Conservation (phyloP, 2,888 invertebrate species). For the Hedya salicella region DNA sequence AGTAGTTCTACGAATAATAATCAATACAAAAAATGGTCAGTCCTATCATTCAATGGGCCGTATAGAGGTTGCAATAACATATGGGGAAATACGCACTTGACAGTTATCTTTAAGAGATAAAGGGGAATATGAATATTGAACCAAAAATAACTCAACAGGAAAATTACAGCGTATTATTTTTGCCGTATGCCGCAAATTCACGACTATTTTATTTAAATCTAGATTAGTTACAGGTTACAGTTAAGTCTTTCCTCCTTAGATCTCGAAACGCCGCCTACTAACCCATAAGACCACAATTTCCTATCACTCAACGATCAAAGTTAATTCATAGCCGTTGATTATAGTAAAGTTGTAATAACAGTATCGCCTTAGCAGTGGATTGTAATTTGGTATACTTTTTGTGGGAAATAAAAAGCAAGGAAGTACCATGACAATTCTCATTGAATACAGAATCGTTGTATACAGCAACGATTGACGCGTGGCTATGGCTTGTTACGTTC, state of each 20-base stretch:
- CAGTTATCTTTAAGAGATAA: neutral
- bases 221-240: conserved; percentile 8
- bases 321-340: conserved; percentile 40
- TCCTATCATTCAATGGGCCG: neutral
- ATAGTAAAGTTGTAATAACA: conserved; percentile 41
- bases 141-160: neutral
- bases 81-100: neutral
- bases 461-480: conserved; percentile 1
- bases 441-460: neutral
- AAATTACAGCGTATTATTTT: neutral
- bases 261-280: neutral
- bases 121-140: neutral
- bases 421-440: conserved; percentile 4
- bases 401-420: conserved; percentile 24
- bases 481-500: neutral
- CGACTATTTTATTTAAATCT: conserved; percentile 6
- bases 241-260: conserved; percentile 2
- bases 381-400: conserved; percentile 42
- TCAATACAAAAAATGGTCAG: neutral
- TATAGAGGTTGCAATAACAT: conserved; percentile 5
- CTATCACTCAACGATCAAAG: conserved; percentile 38
- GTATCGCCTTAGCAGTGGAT: conserved; percentile 36
- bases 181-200: neutral
- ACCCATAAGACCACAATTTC: conserved; percentile 14
- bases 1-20: too few relatives aligned